Base-by-base conservation (phyloP, 2,113 vertebrate species). In the Glaucomys volans region DNA sequence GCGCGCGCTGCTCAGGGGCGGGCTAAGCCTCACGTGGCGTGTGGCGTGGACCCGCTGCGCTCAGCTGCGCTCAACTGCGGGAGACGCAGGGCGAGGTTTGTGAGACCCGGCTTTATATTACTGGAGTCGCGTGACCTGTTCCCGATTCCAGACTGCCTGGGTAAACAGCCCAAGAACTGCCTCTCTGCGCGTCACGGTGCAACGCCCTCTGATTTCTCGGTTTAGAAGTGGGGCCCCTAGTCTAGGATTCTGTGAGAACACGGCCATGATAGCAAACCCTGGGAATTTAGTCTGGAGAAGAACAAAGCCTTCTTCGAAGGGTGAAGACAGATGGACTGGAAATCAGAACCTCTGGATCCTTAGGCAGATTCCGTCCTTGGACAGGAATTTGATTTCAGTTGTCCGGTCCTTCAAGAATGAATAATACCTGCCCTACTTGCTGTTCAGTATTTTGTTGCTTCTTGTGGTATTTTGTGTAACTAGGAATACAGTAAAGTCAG, bases 31-130 rank as follows among this genome's bases (percentile, higher is more conserved):
- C 90, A 12, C 59, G 17, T 32, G 95, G 69, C 69, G 1, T 54
- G 3, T 1, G 28, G 84, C 52, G 13, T 35, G 8, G 71, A 4
- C 10, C 24, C 28, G 32, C 9, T 0, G 8, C 32, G 32, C 22
- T 24, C 54, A 57, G 54, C 20, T 57, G 8, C 32, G 32, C 22
- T 24, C 54, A 57, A 20, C 20, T 57, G 54, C 18, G 24, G 9
- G 74, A 0, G 2, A 3, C 4, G 12, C 0, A 1, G 10, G 54
- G 13, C 1, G 0, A 22, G 26, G 37, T 26, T n/a, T 3, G 10
- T 30, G 6, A 22, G 0, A 57, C 20, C 0, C 4, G 0, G 2
- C 2, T 37, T 66, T 83, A 3, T 3, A 40, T 2, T 17, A 1
- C 4, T 4, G 5, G 50, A 18, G 18, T 1, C 5, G 8, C 1